These are phyloP conservation scores for Sebastes vulpes DNA, from an alignment of 2,797 vertebrate species.

Conservation along the genomic window DNA sequence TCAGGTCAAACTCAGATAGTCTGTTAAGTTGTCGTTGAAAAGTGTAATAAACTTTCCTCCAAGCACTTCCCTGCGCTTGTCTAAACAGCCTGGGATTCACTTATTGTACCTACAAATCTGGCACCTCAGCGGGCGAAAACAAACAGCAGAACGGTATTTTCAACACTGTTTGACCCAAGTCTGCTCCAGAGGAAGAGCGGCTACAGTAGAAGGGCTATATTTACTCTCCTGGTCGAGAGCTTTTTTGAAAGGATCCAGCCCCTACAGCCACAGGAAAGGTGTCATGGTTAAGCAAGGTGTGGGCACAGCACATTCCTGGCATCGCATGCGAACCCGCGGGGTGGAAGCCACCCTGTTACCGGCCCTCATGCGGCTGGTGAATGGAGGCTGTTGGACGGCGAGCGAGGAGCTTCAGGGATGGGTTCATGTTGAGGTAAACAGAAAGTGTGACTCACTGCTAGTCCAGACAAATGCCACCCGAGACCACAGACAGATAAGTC, in stretches of 20 bases:
- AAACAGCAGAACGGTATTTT: conserved; percentile 63
- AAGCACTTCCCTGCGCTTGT: conserved; percentile 51
- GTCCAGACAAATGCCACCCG: conserved; percentile 79
- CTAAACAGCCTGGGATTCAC: conserved; percentile 43
- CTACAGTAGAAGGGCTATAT: conserved; percentile 70
- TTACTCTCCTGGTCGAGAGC: conserved; percentile 64
- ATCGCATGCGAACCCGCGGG: conserved; percentile 54
- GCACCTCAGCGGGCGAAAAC: conserved; percentile 49
- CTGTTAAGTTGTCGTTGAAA: conserved; percentile 52
- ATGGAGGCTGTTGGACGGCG: conserved; percentile 57
- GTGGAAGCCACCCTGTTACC: conserved; percentile 76
- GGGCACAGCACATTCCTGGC: conserved; percentile 77
- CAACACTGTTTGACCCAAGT: conserved; percentile 61
- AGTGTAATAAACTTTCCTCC: conserved; percentile 50
- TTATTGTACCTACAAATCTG: conserved; percentile 54
- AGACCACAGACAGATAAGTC: conserved; percentile 85
- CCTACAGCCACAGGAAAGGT: conserved; percentile 81
- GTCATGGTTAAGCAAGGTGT: conserved; percentile 81
- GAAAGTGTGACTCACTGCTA: conserved; percentile 86
- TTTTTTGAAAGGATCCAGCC: conserved; percentile 70
- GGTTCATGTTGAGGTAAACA: conserved; percentile 82
- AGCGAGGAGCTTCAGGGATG: conserved; percentile 65
- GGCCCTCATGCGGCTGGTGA: conserved; percentile 57
- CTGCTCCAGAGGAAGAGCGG: conserved; percentile 64
- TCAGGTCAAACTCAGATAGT: conserved; percentile 38